A percentile compares a stretch with the other conserved stretches of the same genome.
Conservation (phyloP, 2,113 vertebrate genomes). For the Nannobrachium achirus region DNA sequence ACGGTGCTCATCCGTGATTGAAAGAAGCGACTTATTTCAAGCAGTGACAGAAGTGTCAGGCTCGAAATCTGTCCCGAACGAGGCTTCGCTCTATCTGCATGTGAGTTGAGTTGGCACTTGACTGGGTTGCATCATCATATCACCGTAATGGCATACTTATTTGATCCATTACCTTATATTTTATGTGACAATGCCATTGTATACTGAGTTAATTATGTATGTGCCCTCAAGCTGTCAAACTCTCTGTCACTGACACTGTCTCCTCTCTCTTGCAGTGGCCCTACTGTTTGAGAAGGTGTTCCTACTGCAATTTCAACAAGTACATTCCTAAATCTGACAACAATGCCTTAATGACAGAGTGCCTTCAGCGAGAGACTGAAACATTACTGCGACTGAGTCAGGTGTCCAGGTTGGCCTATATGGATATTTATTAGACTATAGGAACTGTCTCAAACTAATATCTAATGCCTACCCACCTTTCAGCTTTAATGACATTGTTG, state of each 20-base stretch:
- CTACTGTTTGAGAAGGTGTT: conserved; percentile 90
- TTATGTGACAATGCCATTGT: too few relatives aligned
- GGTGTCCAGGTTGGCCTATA: conserved; percentile 80
- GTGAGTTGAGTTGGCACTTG: conserved; percentile 64
- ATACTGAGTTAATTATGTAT: too few relatives aligned
- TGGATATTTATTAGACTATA: neutral
- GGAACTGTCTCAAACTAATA: neutral
- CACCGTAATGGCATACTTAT: neutral
- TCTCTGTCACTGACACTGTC: neutral
- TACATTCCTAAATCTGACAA: conserved; percentile 83
- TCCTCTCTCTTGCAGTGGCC: conserved; percentile 84
- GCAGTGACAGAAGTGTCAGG: neutral
- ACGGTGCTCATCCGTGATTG: conserved; percentile 9
- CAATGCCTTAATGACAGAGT: conserved; percentile 74
- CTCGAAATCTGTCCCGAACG: conserved; percentile 18
- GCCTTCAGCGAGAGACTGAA: conserved; percentile 82
- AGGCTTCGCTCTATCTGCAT: conserved; percentile 80
- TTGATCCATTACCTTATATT: too few relatives aligned
- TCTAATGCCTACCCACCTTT: too few relatives aligned
- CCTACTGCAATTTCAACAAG: conserved; percentile 95
- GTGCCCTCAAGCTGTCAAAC: too few relatives aligned
- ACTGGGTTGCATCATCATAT: neutral
- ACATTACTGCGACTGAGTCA: conserved; percentile 85
- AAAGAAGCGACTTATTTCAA: neutral
- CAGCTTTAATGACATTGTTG: neutral